Conservation (phyloP, 2,888 invertebrate species). For the Eueremaeus valkanovi region DNA sequence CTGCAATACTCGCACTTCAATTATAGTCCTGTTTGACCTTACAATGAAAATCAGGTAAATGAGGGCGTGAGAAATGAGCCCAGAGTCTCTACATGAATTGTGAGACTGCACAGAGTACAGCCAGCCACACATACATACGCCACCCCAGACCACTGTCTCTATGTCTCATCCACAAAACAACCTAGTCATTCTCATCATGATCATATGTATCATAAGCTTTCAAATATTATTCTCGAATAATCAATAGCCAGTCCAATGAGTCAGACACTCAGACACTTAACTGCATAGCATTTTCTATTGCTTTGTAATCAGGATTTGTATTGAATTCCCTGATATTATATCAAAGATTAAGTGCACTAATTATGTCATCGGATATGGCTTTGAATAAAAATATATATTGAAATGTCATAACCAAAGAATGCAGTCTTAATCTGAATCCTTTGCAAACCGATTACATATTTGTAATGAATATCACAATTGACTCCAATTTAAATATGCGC, state of each 20-base stretch:
- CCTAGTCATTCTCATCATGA: slow-evolving; percentile 17
- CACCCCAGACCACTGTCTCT: background rate
- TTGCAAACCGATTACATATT: background rate
- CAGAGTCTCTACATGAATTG: too few species aligned
- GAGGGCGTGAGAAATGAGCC: slow-evolving; percentile 8
- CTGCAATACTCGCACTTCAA: slow-evolving; percentile 8
- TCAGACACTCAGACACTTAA: too few species aligned
- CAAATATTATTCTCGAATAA: too few species aligned
- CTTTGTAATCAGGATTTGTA: too few species aligned
- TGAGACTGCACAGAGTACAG: too few species aligned
- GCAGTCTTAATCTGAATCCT: background rate
- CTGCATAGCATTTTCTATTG: too few species aligned
- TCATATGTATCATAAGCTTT: too few species aligned
- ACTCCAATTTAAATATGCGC: background rate
- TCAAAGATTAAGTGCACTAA: background rate
- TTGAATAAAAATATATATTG: background rate
- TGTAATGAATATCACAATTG: background rate
- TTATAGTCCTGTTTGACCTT: slow-evolving; percentile 23
- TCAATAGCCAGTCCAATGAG: too few species aligned
- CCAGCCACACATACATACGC: too few species aligned
- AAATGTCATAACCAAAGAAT: background rate
- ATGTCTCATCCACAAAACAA: slow-evolving; percentile 4
- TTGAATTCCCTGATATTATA: too few species aligned
- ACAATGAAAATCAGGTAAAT: slow-evolving; percentile 31
- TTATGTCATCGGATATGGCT: too few species aligned